Evolutionary conservation across 2,888 invertebrate species (phyloP).

Genomic region (Merodon equestris): DNA sequence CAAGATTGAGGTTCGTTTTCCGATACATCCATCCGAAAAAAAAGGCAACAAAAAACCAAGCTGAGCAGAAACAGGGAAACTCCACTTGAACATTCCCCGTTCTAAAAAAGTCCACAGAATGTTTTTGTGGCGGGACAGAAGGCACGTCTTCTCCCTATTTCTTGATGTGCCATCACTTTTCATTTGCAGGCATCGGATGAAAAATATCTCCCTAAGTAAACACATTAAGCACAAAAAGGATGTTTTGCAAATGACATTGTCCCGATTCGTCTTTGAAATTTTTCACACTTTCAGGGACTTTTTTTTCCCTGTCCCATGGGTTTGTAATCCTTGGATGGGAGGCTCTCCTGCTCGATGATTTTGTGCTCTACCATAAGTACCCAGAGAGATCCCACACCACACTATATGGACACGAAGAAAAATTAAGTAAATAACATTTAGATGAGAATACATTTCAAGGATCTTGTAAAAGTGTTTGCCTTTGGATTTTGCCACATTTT

Average conservation of each 20-base stretch:
- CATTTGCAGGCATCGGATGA: constrained; percentile 33
- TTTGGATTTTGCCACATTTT: constrained; percentile 26
- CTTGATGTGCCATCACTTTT: constrained; percentile 19
- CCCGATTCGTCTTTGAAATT: constrained; percentile 45
- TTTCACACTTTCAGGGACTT: neutral
- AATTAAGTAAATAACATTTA: constrained; percentile 68
- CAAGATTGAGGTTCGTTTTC: constrained; percentile 24
- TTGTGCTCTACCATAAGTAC: constrained; percentile 30
- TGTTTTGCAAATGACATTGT: constrained; percentile 65
- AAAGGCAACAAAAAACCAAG: too few relatives aligned
- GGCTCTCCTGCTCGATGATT: constrained; percentile 24
- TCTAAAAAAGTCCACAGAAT: too few relatives aligned
- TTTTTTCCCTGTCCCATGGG: neutral
- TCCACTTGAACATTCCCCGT: too few relatives aligned
- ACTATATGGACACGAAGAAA: constrained; percentile 24
- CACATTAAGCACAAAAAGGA: constrained; percentile 62
- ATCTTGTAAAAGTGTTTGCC: constrained; percentile 58
- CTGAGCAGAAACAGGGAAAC: too few relatives aligned
- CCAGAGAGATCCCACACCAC: constrained; percentile 17
- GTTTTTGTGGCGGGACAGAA: constrained; percentile 16
- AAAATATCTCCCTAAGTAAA: constrained; percentile 53
- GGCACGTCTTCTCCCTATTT: constrained; percentile 3
- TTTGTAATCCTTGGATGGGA: neutral
- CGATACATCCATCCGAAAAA: too few relatives aligned
- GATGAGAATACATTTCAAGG: constrained; percentile 63